Percentiles rank a stretch among this genome's conserved stretches.
These are phyloP conservation scores for Eriocheir sinensis DNA, from an alignment of 1,140 invertebrate species.

Conservation along the genomic window DNA sequence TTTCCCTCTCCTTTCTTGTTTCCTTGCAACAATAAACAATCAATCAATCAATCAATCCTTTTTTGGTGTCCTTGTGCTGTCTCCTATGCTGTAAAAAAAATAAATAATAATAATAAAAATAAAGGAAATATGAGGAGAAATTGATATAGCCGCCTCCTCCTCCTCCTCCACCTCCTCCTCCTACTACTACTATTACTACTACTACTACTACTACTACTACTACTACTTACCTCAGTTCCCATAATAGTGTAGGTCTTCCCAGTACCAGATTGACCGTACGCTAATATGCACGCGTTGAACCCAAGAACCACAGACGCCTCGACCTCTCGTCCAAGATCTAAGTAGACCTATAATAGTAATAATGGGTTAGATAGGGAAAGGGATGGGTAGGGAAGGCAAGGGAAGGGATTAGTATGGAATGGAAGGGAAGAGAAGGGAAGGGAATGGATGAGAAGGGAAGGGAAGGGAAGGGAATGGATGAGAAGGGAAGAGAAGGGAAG, in stretches of 20 bases:
- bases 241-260: constrained; percentile 83
- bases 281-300: constrained; percentile 80
- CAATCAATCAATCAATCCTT: too few relatives aligned
- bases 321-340: constrained; percentile 86
- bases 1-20: too few relatives aligned
- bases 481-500: too few relatives aligned
- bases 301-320: constrained; percentile 80
- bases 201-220: constrained; percentile 16
- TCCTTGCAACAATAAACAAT: too few relatives aligned
- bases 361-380: not conserved
- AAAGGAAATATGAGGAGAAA: too few relatives aligned
- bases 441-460: not conserved
- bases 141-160: not conserved
- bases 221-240: constrained; percentile 61
- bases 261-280: constrained; percentile 83
- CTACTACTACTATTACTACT: constrained; percentile 23
- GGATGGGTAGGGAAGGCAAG: not conserved
- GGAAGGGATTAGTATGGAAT: not conserved
- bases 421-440: constrained; percentile 6
- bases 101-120: too few relatives aligned
- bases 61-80: too few relatives aligned
- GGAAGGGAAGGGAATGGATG: not conserved
- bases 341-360: constrained; percentile 84
- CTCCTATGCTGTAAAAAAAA: too few relatives aligned
- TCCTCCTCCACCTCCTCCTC: not conserved